Base-by-base conservation (phyloP, 2,888 invertebrate genomes). In the Lacanobia wlatinum region DNA sequence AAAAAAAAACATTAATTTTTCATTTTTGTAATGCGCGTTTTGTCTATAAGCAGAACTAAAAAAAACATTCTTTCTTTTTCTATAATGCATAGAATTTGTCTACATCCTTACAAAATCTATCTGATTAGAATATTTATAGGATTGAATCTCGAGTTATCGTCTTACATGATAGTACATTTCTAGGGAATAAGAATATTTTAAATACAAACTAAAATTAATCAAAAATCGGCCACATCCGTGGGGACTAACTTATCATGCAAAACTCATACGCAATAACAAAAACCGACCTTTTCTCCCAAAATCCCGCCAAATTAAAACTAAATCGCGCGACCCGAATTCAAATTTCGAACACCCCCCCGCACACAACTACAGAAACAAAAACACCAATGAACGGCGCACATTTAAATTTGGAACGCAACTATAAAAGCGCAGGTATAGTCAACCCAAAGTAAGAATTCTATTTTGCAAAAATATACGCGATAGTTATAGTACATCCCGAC, bases 391-490 rank as follows among this genome's bases (percentile, higher is more conserved):
- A 87, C 90, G 88, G 63, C 87, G 87, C 89, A 90, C 87, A 92
- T 93, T 93, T 90, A 90, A 91, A 93, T 92, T 93, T 90, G 83
- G 90, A 92, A 91, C 92, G 90, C 87, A 90, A 92, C 91, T 92
- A 92, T 91, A 92, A 91, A 91, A 90, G 89, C 87, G 86, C 95
- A 95, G 95, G 95, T 95, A 95, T 93, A 88, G 91, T 91, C 93
- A 94, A 94, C 95, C 95, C 94, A 92, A 87, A 89, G 93, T 94
- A 95, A 96, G 96, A 96, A 95, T 94, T 92, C 87, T 89, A 89
- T 91, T 94, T 94, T 92, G 92, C 94, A 96, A 96, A 96, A 96
- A 95, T 96, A 96, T 93, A 95, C 16, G 88, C 91, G 93, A 91
- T 95, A 95, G 95, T 95, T 95, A 95, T 95, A 94, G 89, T 79